Conservation (phyloP, 2,113 vertebrate species). For the Etia nguti region DNA sequence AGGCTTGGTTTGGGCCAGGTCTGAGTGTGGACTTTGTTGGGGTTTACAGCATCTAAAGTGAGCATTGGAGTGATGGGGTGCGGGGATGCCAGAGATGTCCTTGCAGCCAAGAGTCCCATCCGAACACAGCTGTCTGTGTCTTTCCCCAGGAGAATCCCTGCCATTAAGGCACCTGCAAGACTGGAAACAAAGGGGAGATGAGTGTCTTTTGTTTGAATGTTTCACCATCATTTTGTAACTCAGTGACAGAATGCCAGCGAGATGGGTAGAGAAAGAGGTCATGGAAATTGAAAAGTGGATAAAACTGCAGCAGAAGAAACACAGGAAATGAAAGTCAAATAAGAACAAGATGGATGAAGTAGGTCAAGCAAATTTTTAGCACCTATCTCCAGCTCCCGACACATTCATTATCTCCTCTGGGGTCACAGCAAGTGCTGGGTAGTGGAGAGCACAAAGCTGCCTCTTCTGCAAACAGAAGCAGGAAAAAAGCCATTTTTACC, state of each 20-base stretch:
- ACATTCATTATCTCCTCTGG: constrained; percentile 79
- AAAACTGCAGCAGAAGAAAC: neutral
- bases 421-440: constrained; percentile 71
- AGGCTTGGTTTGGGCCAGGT: constrained; percentile 65
- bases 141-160: constrained; percentile 72
- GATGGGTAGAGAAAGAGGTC: neutral
- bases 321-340: neutral
- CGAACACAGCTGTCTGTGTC: constrained; percentile 76
- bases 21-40: constrained; percentile 41
- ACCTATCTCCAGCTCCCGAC: constrained; percentile 91
- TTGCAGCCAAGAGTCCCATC: constrained; percentile 79
- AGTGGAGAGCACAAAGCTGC: constrained; percentile 77
- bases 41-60: constrained; percentile 63
- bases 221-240: neutral
- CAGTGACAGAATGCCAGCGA: neutral
- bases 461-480: constrained; percentile 65
- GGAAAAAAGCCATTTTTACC: neutral
- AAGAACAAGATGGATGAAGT: neutral
- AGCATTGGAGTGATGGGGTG: constrained; percentile 74
- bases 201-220: neutral
- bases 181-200: constrained; percentile 53
- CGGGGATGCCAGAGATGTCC: constrained; percentile 70
- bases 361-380: neutral
- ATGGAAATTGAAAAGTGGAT: neutral
- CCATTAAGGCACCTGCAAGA: constrained; percentile 81